These are phyloP conservation scores for Chymomyza caudatula DNA, from an alignment of 2,888 invertebrate genomes.

Conservation along the genomic window DNA sequence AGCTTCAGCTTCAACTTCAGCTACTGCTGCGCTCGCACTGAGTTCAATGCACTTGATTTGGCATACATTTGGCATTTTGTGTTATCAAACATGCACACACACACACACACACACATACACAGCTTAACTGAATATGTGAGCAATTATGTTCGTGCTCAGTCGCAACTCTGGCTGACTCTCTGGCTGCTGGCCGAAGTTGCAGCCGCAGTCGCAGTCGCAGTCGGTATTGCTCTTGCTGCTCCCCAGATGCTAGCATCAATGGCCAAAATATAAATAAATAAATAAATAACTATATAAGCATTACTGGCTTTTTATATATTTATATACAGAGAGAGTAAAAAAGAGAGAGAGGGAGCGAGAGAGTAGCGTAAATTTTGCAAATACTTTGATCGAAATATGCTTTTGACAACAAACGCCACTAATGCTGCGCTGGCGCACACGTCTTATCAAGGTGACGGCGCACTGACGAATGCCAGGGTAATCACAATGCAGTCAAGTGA, in stretches of 20 bases:
- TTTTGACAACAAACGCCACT: no score
- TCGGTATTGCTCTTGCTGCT: constrained; percentile 14
- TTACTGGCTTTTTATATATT: no score
- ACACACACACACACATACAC: neutral
- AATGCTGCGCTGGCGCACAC: constrained; percentile 10
- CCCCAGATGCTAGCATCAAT: neutral
- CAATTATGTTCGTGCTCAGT: neutral
- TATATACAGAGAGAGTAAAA: no score
- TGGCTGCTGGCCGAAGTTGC: constrained; percentile 15
- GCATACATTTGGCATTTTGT: constrained; percentile 40
- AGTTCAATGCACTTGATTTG: constrained; percentile 46
- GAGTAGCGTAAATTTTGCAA: no score
- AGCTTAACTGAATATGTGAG: neutral
- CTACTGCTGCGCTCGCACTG: constrained; percentile 8
- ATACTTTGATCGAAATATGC: no score
- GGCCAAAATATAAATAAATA: no score
- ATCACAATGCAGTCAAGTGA: neutral
- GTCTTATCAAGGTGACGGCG: constrained; percentile 37
- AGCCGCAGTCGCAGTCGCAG: constrained; percentile 13
- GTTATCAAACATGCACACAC: neutral
- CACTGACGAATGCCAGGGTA: constrained; percentile 32
- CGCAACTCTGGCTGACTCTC: no score
- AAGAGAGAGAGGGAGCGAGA: no score
- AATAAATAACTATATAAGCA: no score
- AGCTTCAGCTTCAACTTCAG: constrained; percentile 5